phyloP scores from a whole-genome alignment of 2,888 invertebrate species.

The Biston stratarius region DNA sequence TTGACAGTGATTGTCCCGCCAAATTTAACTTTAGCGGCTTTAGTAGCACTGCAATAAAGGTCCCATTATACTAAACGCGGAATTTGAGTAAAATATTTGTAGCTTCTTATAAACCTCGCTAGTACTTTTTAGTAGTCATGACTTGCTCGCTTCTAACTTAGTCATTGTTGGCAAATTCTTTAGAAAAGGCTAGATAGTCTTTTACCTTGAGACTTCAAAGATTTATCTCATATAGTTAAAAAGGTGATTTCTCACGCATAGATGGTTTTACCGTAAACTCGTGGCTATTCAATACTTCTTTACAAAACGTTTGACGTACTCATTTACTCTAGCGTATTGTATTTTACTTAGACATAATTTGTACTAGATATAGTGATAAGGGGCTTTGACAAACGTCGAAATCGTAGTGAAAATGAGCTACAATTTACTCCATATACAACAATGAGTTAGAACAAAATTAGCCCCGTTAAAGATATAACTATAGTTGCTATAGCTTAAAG shows the following conservation, averaged over 20 bases:
- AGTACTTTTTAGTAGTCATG: too few species aligned
- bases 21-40: too few species aligned
- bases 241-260: slow-evolving; percentile 4
- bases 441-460: background rate
- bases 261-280: slow-evolving; percentile 19
- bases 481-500: slow-evolving; percentile 24
- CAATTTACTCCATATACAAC: slow-evolving; percentile 1
- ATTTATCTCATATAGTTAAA: background rate
- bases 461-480: slow-evolving; percentile 17
- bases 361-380: slow-evolving; percentile 26
- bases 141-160: too few species aligned
- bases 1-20: too few species aligned
- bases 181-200: background rate
- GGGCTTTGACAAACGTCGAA: slow-evolving; percentile 27
- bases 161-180: too few species aligned
- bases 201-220: too few species aligned
- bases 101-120: too few species aligned
- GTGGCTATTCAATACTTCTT: slow-evolving; percentile 18
- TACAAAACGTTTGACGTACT: slow-evolving; percentile 25
- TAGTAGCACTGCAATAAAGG: background rate
- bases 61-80: too few species aligned
- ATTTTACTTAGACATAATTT: slow-evolving; percentile 37
- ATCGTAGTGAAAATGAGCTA: slow-evolving; percentile 15
- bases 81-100: too few species aligned
- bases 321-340: slow-evolving; percentile 29